Base-by-base conservation (phyloP, 2,888 invertebrate genomes). In the Siphonodentalium dalli region DNA sequence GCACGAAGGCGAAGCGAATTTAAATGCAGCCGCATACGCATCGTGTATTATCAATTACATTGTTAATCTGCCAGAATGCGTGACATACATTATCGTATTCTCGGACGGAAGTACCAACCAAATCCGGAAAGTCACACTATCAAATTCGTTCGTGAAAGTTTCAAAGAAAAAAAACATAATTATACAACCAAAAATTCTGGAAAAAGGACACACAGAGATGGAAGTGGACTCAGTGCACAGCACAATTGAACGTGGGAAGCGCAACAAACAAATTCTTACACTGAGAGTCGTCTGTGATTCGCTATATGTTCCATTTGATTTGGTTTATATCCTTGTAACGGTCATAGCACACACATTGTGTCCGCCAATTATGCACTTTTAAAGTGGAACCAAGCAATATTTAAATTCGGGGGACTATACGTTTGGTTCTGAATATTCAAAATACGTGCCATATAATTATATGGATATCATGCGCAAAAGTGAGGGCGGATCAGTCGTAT, bases 201-300 rank as follows among this genome's bases (percentile, higher is more conserved):
- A 50, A 38, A 43, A 37, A 31, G 54, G 54, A 18, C 49, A 56
- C 27, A 57, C 59, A 13, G 52, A 57, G 38, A 59, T 59, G 56
- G 59, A 58, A 29, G 50, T 45, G 9, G 59, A 59, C 33, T 42
- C 46, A 13, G 55, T 56, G 1, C 58, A 58, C 35, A 51, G 51
- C 31, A 37, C 29, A 7, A 57, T 58, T 13, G 47, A 58, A 28
- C 37, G 46, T n/a, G n/a, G 47, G 43, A 40, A 20, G 56, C 21
- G 20, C 27, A 28, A 46, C 52, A 18, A 41, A 46, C 31, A 5
- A 15, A 7, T n/a, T n/a, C n/a, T n/a, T n/a, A n/a, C n/a, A n/a
- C n/a, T n/a, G n/a, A n/a, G n/a, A n/a, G n/a, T n/a, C n/a, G n/a
- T n/a, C n/a, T n/a, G n/a, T n/a, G n/a, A n/a, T n/a, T n/a, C n/a